Conservation (phyloP, 2,113 vertebrate genomes). For the Puntigrus tetrazona region DNA sequence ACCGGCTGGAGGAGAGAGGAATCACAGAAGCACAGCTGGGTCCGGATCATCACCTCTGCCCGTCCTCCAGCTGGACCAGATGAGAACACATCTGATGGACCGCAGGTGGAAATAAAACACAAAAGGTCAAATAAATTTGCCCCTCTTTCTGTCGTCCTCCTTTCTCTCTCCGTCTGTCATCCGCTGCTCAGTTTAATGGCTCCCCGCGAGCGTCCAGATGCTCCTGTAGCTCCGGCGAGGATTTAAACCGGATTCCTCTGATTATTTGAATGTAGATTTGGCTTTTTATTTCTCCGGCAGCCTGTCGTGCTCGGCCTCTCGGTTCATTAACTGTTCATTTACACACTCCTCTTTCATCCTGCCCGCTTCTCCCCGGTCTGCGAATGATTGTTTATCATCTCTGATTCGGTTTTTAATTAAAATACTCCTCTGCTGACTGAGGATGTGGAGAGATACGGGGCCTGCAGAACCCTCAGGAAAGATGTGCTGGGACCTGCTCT, state of each 20-base stretch:
- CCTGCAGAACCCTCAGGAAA: not conserved
- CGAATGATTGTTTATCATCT: conserved; percentile 13
- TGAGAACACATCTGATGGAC: not conserved
- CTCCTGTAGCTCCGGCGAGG: not conserved
- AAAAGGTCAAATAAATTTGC: conserved; percentile 1
- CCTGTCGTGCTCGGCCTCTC: not conserved
- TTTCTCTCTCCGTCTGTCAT: not conserved
- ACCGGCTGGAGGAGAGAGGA: not conserved
- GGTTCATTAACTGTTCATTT: conserved; percentile 39
- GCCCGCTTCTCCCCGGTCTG: not conserved
- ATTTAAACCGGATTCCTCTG: not conserved
- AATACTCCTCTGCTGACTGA: not conserved
- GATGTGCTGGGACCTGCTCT: not conserved
- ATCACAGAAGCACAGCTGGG: conserved; percentile 19
- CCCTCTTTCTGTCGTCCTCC: not conserved
- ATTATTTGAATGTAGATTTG: conserved; percentile 21
- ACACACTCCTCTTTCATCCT: conserved; percentile 20
- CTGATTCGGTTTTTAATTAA: conserved; percentile 39
- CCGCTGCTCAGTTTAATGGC: not conserved
- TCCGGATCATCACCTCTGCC: conserved; percentile 12
- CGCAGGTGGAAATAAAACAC: not conserved
- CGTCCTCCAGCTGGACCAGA: not conserved
- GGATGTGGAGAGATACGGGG: not conserved
- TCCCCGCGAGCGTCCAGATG: not conserved
- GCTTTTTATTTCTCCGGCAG: conserved; percentile 19